phyloP scores from a whole-genome alignment of 2,888 invertebrate genomes.

The Capitulum mitella region DNA sequence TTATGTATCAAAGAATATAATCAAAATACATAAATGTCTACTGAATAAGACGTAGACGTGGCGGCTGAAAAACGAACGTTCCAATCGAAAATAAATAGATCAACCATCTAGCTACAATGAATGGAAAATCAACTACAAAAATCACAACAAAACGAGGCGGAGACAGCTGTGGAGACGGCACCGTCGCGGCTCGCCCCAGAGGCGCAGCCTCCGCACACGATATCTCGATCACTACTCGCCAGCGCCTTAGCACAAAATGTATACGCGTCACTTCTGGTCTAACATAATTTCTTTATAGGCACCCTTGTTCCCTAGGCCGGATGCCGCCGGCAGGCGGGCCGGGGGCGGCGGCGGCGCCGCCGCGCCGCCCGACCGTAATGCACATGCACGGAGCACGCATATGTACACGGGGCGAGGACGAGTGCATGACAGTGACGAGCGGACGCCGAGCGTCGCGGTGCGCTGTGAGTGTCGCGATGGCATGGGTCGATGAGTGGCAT shows the following conservation, averaged over 20 bases:
- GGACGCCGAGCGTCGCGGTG: neutral
- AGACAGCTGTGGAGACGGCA: neutral
- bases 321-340: neutral
- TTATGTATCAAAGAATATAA: conserved; percentile 25
- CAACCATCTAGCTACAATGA: conserved; percentile 5
- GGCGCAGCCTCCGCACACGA: neutral
- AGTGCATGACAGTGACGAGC: neutral
- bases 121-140: conserved; percentile 22
- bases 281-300: conserved; percentile 21
- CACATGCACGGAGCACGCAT: neutral
- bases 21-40: conserved; percentile 22
- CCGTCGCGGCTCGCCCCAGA: neutral
- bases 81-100: conserved; percentile 18
- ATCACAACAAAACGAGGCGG: conserved; percentile 16
- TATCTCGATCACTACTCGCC: neutral
- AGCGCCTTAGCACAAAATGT: neutral
- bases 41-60: conserved; percentile 15
- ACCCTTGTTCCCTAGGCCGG: conserved; percentile 9
- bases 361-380: neutral
- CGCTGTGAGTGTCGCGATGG: neutral
- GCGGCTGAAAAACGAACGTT: conserved; percentile 17
- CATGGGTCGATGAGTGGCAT: neutral
- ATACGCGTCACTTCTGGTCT: neutral
- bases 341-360: neutral
- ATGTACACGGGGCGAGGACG: neutral